Conservation (phyloP, 2,888 invertebrate species). For the Dasypogon diadema region DNA sequence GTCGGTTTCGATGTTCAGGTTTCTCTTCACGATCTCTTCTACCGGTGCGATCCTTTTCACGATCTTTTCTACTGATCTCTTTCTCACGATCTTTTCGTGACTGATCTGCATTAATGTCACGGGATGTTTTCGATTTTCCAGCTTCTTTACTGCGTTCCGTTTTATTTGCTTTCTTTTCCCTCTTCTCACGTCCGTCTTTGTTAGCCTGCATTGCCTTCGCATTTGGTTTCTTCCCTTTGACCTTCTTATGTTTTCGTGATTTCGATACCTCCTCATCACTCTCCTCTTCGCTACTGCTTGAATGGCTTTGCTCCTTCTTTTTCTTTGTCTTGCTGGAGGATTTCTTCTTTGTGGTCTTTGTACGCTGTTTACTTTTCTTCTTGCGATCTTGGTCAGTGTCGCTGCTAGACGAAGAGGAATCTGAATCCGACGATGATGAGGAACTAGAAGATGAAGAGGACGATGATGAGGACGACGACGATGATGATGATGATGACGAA, state of each 20-base stretch:
- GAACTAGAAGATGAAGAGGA: conserved; percentile 56
- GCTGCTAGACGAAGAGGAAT: conserved; percentile 58
- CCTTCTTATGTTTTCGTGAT: too few species aligned
- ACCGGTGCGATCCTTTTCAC: not conserved
- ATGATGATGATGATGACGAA: conserved; percentile 57
- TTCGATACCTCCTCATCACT: not conserved
- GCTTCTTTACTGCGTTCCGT: not conserved
- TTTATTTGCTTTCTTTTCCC: not conserved
- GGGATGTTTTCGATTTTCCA: too few species aligned
- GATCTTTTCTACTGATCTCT: not conserved
- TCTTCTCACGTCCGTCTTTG: not conserved
- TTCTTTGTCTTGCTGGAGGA: conserved; percentile 21
- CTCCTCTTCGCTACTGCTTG: not conserved
- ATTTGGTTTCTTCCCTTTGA: too few species aligned
- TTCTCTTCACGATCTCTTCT: conserved; percentile 19
- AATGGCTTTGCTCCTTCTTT: conserved; percentile 6
- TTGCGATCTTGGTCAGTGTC: conserved; percentile 56
- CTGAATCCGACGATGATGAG: conserved; percentile 55
- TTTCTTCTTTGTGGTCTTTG: not conserved
- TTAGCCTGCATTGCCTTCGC: too few species aligned
- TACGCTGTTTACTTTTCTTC: conserved; percentile 55
- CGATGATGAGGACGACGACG: conserved; percentile 53
- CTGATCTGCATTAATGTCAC: too few species aligned
- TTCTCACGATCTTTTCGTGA: not conserved
- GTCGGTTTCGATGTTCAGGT: too few species aligned